Percentiles rank a stretch among this genome's conserved stretches.
Conservation (phyloP, 2,113 vertebrate genomes). For the Sphyrna mokarran region DNA sequence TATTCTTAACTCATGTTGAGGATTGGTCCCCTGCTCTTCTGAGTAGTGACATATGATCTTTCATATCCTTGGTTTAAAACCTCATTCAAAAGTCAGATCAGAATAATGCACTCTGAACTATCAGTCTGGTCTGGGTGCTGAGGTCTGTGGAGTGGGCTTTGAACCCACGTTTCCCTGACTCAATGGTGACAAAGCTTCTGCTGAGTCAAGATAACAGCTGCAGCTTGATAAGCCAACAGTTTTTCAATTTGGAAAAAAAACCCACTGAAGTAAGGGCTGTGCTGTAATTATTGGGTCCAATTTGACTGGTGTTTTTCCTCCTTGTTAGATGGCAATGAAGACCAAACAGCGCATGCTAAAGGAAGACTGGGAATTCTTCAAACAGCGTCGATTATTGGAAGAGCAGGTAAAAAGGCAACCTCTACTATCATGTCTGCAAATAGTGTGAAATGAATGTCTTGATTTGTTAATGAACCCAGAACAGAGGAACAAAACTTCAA, state of each 20-base stretch:
- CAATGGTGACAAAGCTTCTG: not conserved
- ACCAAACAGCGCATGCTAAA: constrained; percentile 82
- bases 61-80: not conserved
- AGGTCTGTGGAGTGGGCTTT: not conserved
- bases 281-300: not conserved
- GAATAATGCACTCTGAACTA: not conserved
- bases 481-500: not conserved
- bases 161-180: not conserved
- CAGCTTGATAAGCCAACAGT: not conserved
- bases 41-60: not conserved
- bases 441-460: not conserved
- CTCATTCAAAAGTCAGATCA: not conserved
- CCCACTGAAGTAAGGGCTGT: not conserved
- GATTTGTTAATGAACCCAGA: not conserved
- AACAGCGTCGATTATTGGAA: constrained; percentile 83
- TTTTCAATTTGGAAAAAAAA: not conserved
- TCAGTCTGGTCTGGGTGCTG: not conserved
- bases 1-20: too few species aligned
- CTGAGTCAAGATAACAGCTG: not conserved
- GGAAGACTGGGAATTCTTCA: constrained; percentile 93
- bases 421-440: too few species aligned
- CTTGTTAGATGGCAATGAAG: constrained; percentile 76
- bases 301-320: not conserved
- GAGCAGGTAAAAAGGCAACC: constrained; percentile 70
- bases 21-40: not conserved